Evolutionary conservation across 2,113 vertebrate species (phyloP).

Genomic region (Sapayoa aenigma): DNA sequence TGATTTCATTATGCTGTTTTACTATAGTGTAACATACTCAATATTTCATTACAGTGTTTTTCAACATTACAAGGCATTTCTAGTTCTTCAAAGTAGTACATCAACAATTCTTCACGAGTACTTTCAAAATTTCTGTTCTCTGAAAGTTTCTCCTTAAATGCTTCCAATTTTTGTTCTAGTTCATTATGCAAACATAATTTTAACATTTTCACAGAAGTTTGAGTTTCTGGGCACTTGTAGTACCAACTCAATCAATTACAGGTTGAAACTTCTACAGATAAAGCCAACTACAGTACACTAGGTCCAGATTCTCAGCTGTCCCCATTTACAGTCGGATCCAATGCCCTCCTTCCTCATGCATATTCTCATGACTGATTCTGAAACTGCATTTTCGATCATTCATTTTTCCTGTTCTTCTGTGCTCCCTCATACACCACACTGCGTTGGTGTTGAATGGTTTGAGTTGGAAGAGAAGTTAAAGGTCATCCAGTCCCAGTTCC

Average conservation of each 20-base stretch:
- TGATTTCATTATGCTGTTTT: neutral
- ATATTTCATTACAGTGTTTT: neutral
- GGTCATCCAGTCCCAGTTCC: accelerated
- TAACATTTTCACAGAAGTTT: neutral
- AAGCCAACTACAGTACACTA: neutral
- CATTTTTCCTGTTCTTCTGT: no score
- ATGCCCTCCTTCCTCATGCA: neutral
- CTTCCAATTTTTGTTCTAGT: neutral
- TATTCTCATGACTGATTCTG: neutral
- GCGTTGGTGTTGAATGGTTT: neutral
- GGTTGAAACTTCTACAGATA: neutral
- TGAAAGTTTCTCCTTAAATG: neutral
- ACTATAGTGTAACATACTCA: neutral
- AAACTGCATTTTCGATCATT: neutral
- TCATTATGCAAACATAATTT: neutral
- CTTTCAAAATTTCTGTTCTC: neutral
- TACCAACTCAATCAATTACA: neutral
- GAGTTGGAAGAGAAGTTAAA: neutral
- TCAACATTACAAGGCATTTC: neutral
- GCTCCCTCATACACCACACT: no score
- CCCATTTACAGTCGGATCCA: neutral
- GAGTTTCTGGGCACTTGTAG: neutral
- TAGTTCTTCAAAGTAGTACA: neutral
- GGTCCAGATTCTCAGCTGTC: neutral
- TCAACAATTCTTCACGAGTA: neutral